These are phyloP conservation scores for Castor canadensis DNA, from an alignment of 2,113 vertebrate species.

Conservation along the genomic window DNA sequence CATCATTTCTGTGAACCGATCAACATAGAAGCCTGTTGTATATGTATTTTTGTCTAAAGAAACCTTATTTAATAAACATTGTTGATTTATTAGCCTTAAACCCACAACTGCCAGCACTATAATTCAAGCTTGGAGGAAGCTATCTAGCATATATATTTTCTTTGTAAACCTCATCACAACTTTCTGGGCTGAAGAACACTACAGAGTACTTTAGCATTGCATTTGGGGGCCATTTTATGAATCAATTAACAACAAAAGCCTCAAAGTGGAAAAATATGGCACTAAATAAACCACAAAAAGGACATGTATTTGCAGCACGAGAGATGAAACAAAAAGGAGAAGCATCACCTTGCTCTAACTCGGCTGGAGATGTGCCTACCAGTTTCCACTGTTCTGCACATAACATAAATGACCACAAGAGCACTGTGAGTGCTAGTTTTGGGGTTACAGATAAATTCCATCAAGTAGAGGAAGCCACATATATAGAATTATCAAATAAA, in stretches of 20 bases:
- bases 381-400: background rate
- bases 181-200: background rate
- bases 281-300: background rate
- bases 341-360: background rate
- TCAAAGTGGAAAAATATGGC: background rate
- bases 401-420: background rate
- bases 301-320: background rate
- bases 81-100: background rate
- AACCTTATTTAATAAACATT: background rate
- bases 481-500: background rate
- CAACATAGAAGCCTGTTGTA: background rate
- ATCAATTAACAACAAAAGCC: background rate
- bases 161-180: background rate
- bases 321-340: background rate
- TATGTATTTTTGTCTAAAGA: background rate
- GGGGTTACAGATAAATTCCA: background rate
- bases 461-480: background rate
- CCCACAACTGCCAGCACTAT: background rate
- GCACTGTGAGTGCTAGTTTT: background rate
- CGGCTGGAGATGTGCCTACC: background rate
- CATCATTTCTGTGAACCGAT: background rate
- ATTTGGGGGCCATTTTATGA: background rate
- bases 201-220: background rate
- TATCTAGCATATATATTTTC: background rate
- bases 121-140: background rate